Evolutionary conservation across 2,113 vertebrate genomes (phyloP).

Genomic region (Menura novaehollandiae): DNA sequence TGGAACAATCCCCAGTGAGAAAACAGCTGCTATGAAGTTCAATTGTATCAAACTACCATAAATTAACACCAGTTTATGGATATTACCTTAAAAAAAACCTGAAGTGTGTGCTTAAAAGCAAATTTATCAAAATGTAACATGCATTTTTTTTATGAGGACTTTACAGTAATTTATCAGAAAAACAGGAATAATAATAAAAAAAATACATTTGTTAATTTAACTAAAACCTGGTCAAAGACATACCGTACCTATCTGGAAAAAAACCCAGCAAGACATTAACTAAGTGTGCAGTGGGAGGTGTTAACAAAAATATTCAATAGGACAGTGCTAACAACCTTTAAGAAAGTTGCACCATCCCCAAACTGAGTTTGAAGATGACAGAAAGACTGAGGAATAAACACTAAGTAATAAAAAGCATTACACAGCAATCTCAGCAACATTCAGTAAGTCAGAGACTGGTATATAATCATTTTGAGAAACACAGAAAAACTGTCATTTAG

Average conservation of each 20-base stretch:
- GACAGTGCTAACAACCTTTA: neutral
- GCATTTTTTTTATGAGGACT: neutral
- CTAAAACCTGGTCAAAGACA: neutral
- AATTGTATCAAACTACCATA: neutral
- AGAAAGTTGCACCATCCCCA: neutral
- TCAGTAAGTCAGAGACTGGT: neutral
- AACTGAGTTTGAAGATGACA: neutral
- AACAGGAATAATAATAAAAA: neutral
- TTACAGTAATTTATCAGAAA: neutral
- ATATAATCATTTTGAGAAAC: neutral
- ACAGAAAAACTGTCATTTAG: neutral
- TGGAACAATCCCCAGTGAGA: neutral
- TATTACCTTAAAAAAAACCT: neutral
- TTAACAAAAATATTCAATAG: neutral
- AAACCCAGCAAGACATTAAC: neutral
- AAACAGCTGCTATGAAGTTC: neutral
- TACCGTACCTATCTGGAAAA: neutral
- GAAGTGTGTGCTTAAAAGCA: neutral
- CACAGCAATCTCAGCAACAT: neutral
- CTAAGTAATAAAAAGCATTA: neutral
- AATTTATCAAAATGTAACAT: neutral
- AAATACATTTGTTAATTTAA: neutral
- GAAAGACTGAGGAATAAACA: neutral
- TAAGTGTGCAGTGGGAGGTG: neutral
- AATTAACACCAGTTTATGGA: neutral